Base-by-base conservation (phyloP, 1,140 invertebrate genomes). In the Onthophagus taurus region DNA sequence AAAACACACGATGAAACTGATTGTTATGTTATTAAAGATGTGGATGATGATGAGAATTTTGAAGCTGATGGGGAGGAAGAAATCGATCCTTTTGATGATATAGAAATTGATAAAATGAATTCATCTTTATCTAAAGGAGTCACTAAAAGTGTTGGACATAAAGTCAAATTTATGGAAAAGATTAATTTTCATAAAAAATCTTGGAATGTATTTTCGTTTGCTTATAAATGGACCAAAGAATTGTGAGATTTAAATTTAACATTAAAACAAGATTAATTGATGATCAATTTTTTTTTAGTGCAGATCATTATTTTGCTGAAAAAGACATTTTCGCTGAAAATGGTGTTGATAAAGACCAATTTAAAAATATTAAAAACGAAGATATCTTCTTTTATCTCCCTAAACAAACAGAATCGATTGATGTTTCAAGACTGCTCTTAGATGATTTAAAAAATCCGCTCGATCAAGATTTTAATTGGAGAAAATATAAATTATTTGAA, bases 401-500 rank as follows among this genome's bases (percentile, higher is more conserved):
- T 21, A 44, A 57, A 34, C 20, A 58, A 9, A 54, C 59, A 31
- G 11, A 53, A 43, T 73, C 71, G 1, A 70, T 55, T 65, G 60
- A 50, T 48, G 46, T 57, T 31, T 38, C 43, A 11, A 31, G 24
- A 43, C 59, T 51, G 11, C 53, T 52, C 2, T 47, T 50, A 9
- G 52, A 53, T 29, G 23, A 16, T 30, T 38, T 33, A 17, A 30
- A 47, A 42, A 47, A 45, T 52, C 45, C 36, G 20, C 18, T 47
- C 34, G 11, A 44, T 16, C 9, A 45, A 5, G 45, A 59, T 13
- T 47, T 47, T 26, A 44, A 58, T 12, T 73, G 70, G 66, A 69
- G 59, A 33, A 55, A 56, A 18, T 68, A 60, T 52, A 54, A 65
- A 23, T 54, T 67, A 42, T 74, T 74, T 52, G 68, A 73, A 49